phyloP scores from a whole-genome alignment of 2,113 vertebrate genomes.

The Rhegmatorhina hoffmannsi region DNA sequence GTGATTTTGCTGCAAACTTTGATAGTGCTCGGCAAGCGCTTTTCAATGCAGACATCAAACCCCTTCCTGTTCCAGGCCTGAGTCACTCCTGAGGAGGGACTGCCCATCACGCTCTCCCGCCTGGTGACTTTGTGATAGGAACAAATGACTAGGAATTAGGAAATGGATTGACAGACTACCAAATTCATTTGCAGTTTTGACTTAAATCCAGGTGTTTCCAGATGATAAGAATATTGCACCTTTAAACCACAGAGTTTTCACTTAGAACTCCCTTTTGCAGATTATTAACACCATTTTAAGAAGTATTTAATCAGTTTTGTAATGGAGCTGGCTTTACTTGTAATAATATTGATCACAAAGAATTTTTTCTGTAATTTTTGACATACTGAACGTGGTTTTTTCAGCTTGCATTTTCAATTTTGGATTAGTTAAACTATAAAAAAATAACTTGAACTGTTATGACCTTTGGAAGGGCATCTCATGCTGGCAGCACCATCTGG shows the following conservation, averaged over 20 bases:
- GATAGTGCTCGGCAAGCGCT: neutral
- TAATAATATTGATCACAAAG: neutral
- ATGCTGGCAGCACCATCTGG: neutral
- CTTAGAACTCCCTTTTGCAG: neutral
- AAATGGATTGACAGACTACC: slow-evolving; percentile 13
- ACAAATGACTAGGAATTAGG: slow-evolving; percentile 32
- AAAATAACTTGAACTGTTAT: neutral
- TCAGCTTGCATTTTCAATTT: neutral
- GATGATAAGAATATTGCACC: slow-evolving; percentile 23
- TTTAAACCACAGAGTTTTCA: slow-evolving; percentile 2
- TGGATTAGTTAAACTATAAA: neutral
- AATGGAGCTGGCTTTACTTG: neutral
- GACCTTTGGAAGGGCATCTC: slow-evolving; percentile 13
- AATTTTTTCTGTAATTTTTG: neutral
- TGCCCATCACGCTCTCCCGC: neutral
- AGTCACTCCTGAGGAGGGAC: neutral
- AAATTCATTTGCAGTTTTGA: slow-evolving; percentile 20
- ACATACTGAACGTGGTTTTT: neutral
- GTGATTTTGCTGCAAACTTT: slow-evolving; percentile 30
- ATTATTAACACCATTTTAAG: neutral
- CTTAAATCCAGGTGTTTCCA: slow-evolving; percentile 45
- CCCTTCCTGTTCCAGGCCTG: slow-evolving; percentile 15
- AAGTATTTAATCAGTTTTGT: slow-evolving; percentile 2
- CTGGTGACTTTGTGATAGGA: slow-evolving; percentile 41
- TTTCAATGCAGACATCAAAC: slow-evolving; percentile 36